These are phyloP conservation scores for Crypturellus tataupa DNA, from an alignment of 2,797 vertebrate species.

Conservation along the genomic window DNA sequence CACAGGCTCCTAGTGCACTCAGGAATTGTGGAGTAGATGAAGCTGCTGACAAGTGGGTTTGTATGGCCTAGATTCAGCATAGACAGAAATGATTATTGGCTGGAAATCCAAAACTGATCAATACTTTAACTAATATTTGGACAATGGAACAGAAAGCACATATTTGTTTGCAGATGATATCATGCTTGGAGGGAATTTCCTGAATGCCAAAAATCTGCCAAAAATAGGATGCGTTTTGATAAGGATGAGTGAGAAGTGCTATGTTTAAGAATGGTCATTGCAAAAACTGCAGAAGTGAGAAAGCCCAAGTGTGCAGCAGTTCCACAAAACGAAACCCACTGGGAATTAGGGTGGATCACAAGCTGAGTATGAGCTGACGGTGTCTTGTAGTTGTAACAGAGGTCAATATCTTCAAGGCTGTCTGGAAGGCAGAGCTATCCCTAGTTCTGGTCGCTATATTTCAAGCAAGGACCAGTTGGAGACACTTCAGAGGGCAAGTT, in stretches of 20 bases:
- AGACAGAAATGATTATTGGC: background rate
- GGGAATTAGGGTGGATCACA: background rate
- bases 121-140: background rate
- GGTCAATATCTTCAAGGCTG: background rate
- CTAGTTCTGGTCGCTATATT: background rate
- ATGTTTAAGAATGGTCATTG: background rate
- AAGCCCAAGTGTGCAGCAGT: background rate
- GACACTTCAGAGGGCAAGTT: background rate
- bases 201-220: background rate
- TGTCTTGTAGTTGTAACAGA: background rate
- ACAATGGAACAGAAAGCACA: background rate
- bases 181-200: background rate
- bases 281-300: background rate
- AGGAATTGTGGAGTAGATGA: fast-evolving
- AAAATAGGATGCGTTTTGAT: background rate
- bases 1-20: background rate
- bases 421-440: background rate
- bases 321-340: background rate
- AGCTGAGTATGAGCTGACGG: background rate
- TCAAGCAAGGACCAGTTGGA: background rate
- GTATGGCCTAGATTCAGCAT: fast-evolving
- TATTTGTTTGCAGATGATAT: background rate
- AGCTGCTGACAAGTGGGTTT: background rate
- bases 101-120: background rate
- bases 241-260: background rate